Evolutionary conservation across 2,888 invertebrate genomes (phyloP), one percentile per base, ranked within the genome.

Genomic region (Empis stercorea): DNA sequence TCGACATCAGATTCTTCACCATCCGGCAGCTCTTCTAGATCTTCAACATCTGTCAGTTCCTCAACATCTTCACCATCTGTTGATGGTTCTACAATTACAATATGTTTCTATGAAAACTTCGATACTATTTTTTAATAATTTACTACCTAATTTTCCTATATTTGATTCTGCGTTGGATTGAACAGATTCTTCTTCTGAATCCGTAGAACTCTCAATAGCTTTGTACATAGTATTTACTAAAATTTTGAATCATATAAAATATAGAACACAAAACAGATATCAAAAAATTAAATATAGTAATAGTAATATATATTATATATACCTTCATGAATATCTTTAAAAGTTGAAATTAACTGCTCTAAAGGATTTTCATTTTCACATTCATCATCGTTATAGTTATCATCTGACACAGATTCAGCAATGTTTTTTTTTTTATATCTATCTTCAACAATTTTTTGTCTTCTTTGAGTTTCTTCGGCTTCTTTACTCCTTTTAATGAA

Each of bases 301-400:
- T 11, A 32, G 10, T 6, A 7, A 16, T 27, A 9, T 9, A 6
- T 27, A 27, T 2, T 4, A 7, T 27, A 27, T 7, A 27, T 27
- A 27, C 23, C 9, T 27, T 9, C 23, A 9, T 9, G 23, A 7
- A 27, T 55, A 45, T 32, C 48, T 20, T 59, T 60, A 51, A 76
- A 77, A 48, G 73, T 73, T 1, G 76, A 72, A 17, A 80, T 59
- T 40, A 80, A 60, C 54, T 73, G 71, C 36, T 68, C 70, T 56
- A 73, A 72, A 4, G 71, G 66, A 64, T 79, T 67, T 38, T 59
- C 56, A n/a, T n/a, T n/a, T 49, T 70, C 71, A 47, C 75, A 75
- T 50, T 76, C 76, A n/a, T 75, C 74, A 17, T 70, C 68, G n/a
- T n/a, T n/a, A 48, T 71, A 73, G 14, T 50, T 47, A 13, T 46